These are phyloP conservation scores for Chrysochloris asiatica DNA, from an alignment of 2,113 vertebrate species.

Conservation along the genomic window DNA sequence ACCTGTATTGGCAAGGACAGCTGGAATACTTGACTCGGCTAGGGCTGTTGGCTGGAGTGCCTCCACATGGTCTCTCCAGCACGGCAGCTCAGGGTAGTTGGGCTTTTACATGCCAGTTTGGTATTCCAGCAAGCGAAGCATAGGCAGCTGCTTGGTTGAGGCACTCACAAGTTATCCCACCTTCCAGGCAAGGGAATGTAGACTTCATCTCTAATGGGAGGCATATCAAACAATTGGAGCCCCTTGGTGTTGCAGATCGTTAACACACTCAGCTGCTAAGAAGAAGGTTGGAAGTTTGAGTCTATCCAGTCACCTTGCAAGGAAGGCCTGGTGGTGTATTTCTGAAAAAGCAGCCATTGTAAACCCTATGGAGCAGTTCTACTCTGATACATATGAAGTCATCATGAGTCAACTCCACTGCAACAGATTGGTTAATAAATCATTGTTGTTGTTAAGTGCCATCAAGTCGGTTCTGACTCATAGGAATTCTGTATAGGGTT, in stretches of 20 bases:
- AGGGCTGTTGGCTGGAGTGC: background rate
- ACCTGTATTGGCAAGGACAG: background rate
- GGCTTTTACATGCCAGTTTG: background rate
- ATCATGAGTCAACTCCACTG: no score
- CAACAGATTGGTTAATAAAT: no score
- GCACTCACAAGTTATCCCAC: background rate
- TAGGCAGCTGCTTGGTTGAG: background rate
- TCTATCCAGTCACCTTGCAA: background rate
- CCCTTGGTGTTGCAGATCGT: background rate
- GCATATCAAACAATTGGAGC: background rate
- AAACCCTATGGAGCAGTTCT: background rate
- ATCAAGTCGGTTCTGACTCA: no score
- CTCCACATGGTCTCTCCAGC: background rate
- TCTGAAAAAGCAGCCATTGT: no score
- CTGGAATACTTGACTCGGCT: background rate
- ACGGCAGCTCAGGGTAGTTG: background rate
- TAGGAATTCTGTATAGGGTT: no score
- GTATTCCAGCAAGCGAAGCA: constrained; percentile 1
- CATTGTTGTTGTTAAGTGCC: no score
- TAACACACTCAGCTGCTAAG: background rate
- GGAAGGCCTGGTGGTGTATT: background rate
- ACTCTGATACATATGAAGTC: background rate
- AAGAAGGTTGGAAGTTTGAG: background rate
- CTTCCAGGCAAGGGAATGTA: background rate
- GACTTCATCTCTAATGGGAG: background rate